A percentile compares a stretch with the other conserved stretches of the same genome.
Evolutionary conservation across 2,888 invertebrate genomes (phyloP).

Genomic region (Drosophila fungiperda): DNA sequence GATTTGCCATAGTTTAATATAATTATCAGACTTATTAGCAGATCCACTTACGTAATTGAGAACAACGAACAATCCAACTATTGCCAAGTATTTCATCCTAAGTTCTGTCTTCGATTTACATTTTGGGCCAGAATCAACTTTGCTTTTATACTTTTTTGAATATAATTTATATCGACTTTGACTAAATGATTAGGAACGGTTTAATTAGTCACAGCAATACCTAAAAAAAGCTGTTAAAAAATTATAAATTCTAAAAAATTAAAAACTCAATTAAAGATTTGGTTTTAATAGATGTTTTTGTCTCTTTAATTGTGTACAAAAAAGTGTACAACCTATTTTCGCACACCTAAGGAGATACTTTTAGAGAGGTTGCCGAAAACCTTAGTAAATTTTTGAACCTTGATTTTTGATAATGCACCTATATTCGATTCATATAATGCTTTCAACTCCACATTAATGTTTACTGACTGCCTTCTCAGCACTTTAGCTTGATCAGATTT

Average conservation of each 20-base stretch:
- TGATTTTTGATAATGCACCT: too few species aligned
- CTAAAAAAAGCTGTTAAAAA: background rate
- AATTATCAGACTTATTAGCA: background rate
- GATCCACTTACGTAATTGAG: background rate
- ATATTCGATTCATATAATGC: too few species aligned
- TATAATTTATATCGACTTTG: background rate
- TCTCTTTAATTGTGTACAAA: too few species aligned
- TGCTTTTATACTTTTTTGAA: background rate
- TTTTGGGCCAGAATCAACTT: too few species aligned
- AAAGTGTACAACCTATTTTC: too few species aligned
- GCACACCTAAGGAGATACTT: too few species aligned
- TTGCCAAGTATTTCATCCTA: background rate
- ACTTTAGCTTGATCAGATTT: too few species aligned
- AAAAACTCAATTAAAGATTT: too few species aligned
- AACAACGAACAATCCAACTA: background rate
- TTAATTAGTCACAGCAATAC: background rate
- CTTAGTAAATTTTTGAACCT: too few species aligned
- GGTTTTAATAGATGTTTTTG: too few species aligned
- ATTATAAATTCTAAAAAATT: background rate
- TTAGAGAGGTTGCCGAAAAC: too few species aligned
- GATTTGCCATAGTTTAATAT: background rate
- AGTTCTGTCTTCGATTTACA: background rate
- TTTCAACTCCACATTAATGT: too few species aligned
- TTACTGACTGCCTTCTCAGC: rapidly evolving
- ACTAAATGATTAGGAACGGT: background rate